These are phyloP conservation scores for Corbicula japonica DNA, from an alignment of 2,888 invertebrate species.

Conservation along the genomic window DNA sequence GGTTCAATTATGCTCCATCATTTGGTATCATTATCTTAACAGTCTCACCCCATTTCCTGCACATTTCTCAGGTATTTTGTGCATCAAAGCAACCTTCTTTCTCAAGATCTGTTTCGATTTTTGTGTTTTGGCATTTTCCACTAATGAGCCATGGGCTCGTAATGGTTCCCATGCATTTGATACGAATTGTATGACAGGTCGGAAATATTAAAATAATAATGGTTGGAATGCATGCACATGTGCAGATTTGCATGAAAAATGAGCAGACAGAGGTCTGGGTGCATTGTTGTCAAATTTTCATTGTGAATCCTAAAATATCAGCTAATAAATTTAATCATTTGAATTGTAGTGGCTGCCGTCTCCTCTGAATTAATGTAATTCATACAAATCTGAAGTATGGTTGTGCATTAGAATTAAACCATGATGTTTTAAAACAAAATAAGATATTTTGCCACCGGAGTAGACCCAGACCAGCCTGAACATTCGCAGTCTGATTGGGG, in stretches of 20 bases:
- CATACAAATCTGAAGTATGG: no score
- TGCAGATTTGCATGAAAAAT: slow-evolving; percentile 16
- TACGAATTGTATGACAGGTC: slow-evolving; percentile 14
- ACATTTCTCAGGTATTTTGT: not conserved
- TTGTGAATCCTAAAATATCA: no score
- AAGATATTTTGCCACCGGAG: no score
- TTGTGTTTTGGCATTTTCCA: slow-evolving; percentile 33
- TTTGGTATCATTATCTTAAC: slow-evolving; percentile 6
- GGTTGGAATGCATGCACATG: slow-evolving; percentile 11
- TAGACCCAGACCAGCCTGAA: no score
- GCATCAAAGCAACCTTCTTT: slow-evolving; percentile 26
- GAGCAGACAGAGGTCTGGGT: no score
- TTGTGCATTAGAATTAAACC: no score
- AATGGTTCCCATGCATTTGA: slow-evolving; percentile 10
- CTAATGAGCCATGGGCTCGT: slow-evolving; percentile 29
- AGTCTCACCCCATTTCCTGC: slow-evolving; percentile 24
- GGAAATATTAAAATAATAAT: slow-evolving; percentile 19
- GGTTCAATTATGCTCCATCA: not conserved
- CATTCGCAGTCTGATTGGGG: no score
- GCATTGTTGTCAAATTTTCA: no score
- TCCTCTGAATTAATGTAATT: no score
- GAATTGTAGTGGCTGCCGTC: no score
- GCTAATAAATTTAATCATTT: no score
- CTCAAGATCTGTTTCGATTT: slow-evolving; percentile 27
- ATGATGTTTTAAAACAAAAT: no score